Evolutionary conservation across 1,140 invertebrate genomes (phyloP).

Genomic region (Sminthurides bifidus): DNA sequence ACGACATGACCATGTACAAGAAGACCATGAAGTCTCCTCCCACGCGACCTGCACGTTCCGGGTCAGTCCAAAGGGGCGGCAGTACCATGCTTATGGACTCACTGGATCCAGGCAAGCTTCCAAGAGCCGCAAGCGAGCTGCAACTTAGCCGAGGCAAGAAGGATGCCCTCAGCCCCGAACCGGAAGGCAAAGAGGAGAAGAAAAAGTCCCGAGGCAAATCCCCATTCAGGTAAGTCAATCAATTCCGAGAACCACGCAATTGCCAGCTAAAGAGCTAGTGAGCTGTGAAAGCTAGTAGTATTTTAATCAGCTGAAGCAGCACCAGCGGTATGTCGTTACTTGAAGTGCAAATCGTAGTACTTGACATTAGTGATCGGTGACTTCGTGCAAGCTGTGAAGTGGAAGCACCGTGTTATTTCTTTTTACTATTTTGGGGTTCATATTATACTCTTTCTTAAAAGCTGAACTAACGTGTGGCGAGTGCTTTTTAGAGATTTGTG

Average conservation of each 20-base stretch:
- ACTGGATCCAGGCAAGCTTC: slow-evolving; percentile 44
- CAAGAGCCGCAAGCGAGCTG: slow-evolving; percentile 58
- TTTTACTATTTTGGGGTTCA: no score
- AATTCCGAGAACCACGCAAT: neutral
- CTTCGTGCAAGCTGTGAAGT: no score
- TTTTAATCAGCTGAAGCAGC: no score
- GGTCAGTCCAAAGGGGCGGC: slow-evolving; percentile 28
- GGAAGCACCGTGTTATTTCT: no score
- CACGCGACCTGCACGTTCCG: slow-evolving; percentile 54
- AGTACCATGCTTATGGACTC: slow-evolving; percentile 15
- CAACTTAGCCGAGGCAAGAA: slow-evolving; percentile 53
- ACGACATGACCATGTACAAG: slow-evolving; percentile 46
- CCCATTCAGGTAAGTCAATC: slow-evolving; percentile 60
- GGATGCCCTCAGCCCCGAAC: slow-evolving; percentile 34
- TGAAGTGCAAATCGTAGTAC: no score
- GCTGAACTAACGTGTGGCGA: no score
- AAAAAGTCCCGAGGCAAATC: slow-evolving; percentile 70
- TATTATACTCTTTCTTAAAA: no score
- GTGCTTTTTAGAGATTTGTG: no score
- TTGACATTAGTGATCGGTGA: no score
- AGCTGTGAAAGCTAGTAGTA: no score
- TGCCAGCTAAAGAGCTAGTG: no score
- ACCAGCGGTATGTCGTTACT: no score
- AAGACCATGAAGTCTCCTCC: slow-evolving; percentile 47
- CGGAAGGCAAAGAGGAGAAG: slow-evolving; percentile 50